Evolutionary conservation across 2,113 vertebrate species (phyloP).

Genomic region (Trachemys scripta): DNA sequence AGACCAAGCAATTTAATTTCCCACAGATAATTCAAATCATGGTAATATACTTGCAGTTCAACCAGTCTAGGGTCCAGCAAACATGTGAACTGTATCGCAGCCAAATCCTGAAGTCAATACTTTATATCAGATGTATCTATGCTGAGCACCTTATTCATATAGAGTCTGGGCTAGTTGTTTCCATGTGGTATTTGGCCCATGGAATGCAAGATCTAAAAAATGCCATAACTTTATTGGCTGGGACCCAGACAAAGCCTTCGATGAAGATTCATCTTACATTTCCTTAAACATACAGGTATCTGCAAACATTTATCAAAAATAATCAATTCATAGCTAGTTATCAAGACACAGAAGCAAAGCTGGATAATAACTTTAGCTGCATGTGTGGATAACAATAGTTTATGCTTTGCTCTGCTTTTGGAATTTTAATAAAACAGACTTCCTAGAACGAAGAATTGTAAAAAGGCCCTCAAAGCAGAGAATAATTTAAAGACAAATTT

Average conservation of each 20-base stretch:
- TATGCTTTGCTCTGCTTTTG: background rate
- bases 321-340: slow-evolving; percentile 43
- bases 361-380: slow-evolving; percentile 29
- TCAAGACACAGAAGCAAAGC: slow-evolving; percentile 24
- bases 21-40: slow-evolving; percentile 36
- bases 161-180: background rate
- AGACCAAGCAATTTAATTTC: slow-evolving; percentile 25
- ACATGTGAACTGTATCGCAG: slow-evolving; percentile 24
- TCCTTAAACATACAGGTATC: slow-evolving; percentile 55
- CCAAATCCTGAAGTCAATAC: slow-evolving; percentile 62
- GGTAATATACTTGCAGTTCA: slow-evolving; percentile 53
- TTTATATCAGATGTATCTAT: slow-evolving; percentile 1
- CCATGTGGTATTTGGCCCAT: slow-evolving; percentile 18
- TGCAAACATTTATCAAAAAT: slow-evolving; percentile 40
- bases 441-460: background rate
- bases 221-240: background rate
- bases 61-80: slow-evolving; percentile 56
- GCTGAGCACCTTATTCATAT: background rate
- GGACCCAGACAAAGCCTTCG: background rate
- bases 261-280: slow-evolving; percentile 45
- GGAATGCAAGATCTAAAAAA: slow-evolving; percentile 26
- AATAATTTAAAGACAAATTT: slow-evolving; percentile 2
- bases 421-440: slow-evolving; percentile 18
- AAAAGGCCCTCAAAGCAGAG: slow-evolving; percentile 2
- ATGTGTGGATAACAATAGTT: background rate